Evolutionary conservation across 23 tunicate species (phyloP), one percentile per base, ranked within the genome.

Genomic region (Aplidium turbinatum): DNA sequence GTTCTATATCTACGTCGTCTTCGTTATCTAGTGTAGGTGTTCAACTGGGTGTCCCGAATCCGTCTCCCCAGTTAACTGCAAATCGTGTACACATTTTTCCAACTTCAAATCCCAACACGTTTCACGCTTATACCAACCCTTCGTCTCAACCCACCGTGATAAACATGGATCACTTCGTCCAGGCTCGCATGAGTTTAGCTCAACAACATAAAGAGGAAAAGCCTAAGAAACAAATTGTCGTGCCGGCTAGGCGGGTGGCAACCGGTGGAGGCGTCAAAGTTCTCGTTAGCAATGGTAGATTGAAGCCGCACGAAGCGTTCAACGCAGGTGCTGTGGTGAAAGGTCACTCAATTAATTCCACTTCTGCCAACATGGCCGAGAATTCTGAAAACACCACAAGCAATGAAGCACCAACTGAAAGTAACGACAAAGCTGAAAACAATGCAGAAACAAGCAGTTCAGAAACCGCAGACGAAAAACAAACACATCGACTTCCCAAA

Each of bases 41-140:
- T 19, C 89, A 61, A 1, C 89, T 76, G 1, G 35, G 48, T 4
- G 76, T 66, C 33, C 89, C 89, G 38, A 83, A 74, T 33, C 70
- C 89, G 21, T 76, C 89, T 36, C 89, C 89, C 16, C 65, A 52
- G 13, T 76, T 83, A 7, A 68, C 78, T 22, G 40, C 76, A 23
- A 54, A 75, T 51, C 81, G 81, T 25, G 51, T 75, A 36, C 81
- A 83, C 22, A 64, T 83, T 47, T 83, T 83, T 31, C 89, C 89
- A 19, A 75, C 89, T 3, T 28, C 57, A 33, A 52, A 35, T 23
- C 81, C 81, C 0, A 57, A 74, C 52, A 54, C 81, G 7, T 83
- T 58, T 63, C 89, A 83, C 69, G 81, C 80, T 0, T 83, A 74
- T 38, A 47, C 89, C 28, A 47, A 33, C 25, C 30, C 47, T 3